Conservation (phyloP, 2,113 vertebrate species). For the Oenanthe melanoleuca region DNA sequence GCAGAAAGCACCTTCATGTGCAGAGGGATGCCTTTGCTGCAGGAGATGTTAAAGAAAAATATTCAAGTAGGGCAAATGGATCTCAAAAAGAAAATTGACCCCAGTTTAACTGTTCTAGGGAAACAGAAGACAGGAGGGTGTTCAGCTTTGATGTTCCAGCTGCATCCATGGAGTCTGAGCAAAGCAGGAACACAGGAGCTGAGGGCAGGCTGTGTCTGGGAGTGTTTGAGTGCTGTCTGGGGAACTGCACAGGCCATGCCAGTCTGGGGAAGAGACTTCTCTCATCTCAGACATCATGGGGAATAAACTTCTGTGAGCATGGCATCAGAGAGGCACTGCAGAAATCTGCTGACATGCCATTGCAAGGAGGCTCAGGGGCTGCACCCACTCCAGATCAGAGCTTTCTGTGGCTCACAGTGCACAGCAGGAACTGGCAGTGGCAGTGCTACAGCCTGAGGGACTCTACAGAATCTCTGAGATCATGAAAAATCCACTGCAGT, state of each 20-base stretch:
- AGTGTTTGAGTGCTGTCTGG: not conserved
- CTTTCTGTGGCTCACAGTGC: accelerated
- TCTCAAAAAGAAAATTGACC: not conserved
- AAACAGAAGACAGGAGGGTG: not conserved
- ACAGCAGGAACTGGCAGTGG: not conserved
- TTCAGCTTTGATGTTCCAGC: not conserved
- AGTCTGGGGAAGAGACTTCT: not conserved
- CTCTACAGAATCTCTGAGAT: not conserved
- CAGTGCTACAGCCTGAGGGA: not conserved
- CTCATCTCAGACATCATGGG: accelerated
- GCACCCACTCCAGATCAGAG: not conserved
- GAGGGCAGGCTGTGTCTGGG: not conserved
- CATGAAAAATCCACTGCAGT: not conserved
- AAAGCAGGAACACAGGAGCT: not conserved
- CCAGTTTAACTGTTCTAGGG: not conserved
- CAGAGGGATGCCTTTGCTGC: not conserved
- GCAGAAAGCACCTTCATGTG: not conserved
- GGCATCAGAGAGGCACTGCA: not conserved
- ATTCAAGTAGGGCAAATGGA: not conserved
- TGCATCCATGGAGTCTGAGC: not conserved
- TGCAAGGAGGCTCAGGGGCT: not conserved
- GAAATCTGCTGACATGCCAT: not conserved
- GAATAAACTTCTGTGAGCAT: not conserved
- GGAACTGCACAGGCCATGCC: not conserved
- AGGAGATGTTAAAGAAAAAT: not conserved